Conservation (phyloP, 2,888 invertebrate genomes). For the Orgyia antiqua region DNA sequence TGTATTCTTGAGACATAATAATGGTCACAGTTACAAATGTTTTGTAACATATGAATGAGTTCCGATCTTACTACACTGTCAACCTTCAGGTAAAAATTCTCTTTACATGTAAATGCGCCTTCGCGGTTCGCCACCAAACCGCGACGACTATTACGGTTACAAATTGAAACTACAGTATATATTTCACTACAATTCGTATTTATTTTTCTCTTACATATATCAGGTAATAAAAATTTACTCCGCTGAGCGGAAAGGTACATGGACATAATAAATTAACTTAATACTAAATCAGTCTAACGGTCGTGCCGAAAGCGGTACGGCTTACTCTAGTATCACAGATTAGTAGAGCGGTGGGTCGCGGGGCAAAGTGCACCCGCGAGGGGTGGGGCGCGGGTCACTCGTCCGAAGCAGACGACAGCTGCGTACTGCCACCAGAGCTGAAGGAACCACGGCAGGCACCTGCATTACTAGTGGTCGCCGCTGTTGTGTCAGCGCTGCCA, state of each 20-base stretch:
- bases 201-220: slow-evolving; percentile 53
- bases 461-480: slow-evolving; percentile 56
- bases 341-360: slow-evolving; percentile 75
- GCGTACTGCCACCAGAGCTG: slow-evolving; percentile 81
- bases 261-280: slow-evolving; percentile 75
- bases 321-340: slow-evolving; percentile 77
- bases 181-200: slow-evolving; percentile 60
- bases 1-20: no score
- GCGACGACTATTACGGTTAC: slow-evolving; percentile 23
- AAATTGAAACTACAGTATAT: slow-evolving; percentile 43
- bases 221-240: slow-evolving; percentile 69
- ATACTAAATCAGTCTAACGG: slow-evolving; percentile 74
- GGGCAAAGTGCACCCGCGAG: slow-evolving; percentile 56
- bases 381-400: slow-evolving; percentile 66
- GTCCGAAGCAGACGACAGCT: slow-evolving; percentile 80
- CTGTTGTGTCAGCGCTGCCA: slow-evolving; percentile 54
- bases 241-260: slow-evolving; percentile 77
- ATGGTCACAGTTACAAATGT: no score
- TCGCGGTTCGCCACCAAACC: slow-evolving; percentile 17
- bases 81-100: slow-evolving; percentile 23
- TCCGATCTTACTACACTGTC: slow-evolving; percentile 7
- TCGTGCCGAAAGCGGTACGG: slow-evolving; percentile 69
- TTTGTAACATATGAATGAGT: slow-evolving; percentile 6
- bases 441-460: slow-evolving; percentile 80
- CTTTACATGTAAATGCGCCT: slow-evolving; percentile 16